These are phyloP conservation scores for Silurus lanzhouensis DNA, from an alignment of 2,797 vertebrate species.

Conservation along the genomic window DNA sequence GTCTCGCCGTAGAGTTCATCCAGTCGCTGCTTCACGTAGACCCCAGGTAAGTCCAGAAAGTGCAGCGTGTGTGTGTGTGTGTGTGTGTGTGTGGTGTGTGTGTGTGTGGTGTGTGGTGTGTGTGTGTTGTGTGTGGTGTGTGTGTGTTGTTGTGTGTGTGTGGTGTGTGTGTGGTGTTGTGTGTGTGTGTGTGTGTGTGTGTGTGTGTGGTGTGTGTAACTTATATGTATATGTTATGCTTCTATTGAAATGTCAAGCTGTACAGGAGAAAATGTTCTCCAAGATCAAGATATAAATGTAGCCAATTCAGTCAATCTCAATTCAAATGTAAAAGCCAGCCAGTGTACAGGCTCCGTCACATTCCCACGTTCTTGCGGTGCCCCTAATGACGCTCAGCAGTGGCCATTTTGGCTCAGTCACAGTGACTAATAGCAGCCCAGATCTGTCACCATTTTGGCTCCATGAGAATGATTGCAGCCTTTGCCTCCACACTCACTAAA, in stretches of 20 bases:
- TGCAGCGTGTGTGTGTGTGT: too few species aligned
- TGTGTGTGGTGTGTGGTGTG: too few species aligned
- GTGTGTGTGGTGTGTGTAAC: too few species aligned
- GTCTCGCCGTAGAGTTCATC: conserved; percentile 80
- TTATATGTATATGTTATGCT: background rate
- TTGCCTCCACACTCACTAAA: conserved; percentile 53
- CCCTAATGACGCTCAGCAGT: background rate
- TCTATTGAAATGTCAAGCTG: background rate
- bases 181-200: too few species aligned
- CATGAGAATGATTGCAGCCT: conserved; percentile 43
- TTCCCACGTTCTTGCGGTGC: conserved; percentile 22
- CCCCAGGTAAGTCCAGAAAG: conserved; percentile 73
- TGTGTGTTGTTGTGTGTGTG: too few species aligned
- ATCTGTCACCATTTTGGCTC: conserved; percentile 51
- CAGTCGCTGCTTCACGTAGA: conserved; percentile 76
- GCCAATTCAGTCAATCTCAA: background rate
- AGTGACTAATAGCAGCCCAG: conserved; percentile 41
- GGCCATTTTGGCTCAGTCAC: conserved; percentile 27
- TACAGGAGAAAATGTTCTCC: background rate
- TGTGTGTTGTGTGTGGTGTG: too few species aligned
- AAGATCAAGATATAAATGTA: background rate
- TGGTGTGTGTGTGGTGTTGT: too few species aligned
- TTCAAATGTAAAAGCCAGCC: background rate
- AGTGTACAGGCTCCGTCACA: conserved; percentile 9
- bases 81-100: too few species aligned